Evolutionary conservation across 2,888 invertebrate genomes (phyloP).

Genomic region (Didymodactylos carnosus): DNA sequence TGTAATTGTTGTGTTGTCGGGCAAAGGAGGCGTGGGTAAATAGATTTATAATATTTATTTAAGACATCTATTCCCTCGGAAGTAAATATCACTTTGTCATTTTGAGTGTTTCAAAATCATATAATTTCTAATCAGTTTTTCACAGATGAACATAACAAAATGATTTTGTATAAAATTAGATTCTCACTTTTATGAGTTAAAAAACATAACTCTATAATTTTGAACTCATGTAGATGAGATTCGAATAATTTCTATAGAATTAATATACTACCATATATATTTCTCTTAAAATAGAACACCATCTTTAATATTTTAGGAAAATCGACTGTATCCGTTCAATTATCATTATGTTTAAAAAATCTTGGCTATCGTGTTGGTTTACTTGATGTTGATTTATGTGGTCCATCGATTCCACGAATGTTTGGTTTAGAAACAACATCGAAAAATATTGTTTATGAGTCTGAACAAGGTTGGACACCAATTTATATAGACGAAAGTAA

Average conservation of each 20-base stretch:
- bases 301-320: conserved; percentile 39
- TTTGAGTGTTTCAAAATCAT: too few relatives aligned
- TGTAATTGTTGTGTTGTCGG: conserved; percentile 56
- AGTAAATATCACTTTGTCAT: too few relatives aligned
- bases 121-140: too few relatives aligned
- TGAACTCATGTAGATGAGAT: too few relatives aligned
- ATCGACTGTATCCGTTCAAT: conserved; percentile 77
- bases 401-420: conserved; percentile 75
- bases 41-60: background rate
- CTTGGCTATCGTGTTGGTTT: conserved; percentile 49
- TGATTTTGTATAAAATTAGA: too few relatives aligned
- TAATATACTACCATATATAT: too few relatives aligned
- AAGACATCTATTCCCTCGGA: too few relatives aligned
- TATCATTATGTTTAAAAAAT: conserved; percentile 53
- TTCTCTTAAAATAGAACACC: too few relatives aligned
- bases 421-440: conserved; percentile 82
- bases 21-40: conserved; percentile 85
- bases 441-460: conserved; percentile 41
- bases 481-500: background rate
- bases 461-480: background rate
- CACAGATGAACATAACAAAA: too few relatives aligned
- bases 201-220: too few relatives aligned
- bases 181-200: too few relatives aligned
- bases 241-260: too few relatives aligned
- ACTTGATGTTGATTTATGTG: conserved; percentile 78